Percentiles rank a stretch among this genome's conserved stretches.
Evolutionary conservation across 1,140 invertebrate species (phyloP).

Genomic region (Reticulitermes speratus): DNA sequence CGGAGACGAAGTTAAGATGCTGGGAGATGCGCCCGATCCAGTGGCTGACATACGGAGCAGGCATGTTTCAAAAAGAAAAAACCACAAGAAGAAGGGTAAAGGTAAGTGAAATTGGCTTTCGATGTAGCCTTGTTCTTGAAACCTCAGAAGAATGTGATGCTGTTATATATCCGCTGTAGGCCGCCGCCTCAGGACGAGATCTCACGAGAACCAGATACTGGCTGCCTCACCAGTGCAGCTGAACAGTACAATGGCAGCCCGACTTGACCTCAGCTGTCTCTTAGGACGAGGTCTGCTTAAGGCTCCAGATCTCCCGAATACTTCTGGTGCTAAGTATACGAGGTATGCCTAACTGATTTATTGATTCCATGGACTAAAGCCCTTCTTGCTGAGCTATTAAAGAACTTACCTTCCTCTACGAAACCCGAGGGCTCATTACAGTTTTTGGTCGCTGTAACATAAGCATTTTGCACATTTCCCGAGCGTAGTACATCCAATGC

Average conservation of each 20-base stretch:
- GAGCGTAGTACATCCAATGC: no score
- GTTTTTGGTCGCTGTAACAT: not conserved
- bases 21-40: not conserved
- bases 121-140: not conserved
- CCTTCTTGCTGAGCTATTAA: not conserved
- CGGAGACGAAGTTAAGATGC: not conserved
- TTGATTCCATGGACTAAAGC: not conserved
- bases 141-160: not conserved
- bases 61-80: not conserved
- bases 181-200: not conserved
- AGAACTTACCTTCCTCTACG: not conserved
- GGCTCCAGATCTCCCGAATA: not conserved
- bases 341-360: not conserved
- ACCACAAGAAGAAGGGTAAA: not conserved
- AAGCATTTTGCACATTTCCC: no score
- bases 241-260: not conserved
- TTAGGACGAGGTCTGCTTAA: conserved; percentile 19
- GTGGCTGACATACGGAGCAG: not conserved
- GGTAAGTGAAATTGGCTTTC: not conserved
- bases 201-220: conserved; percentile 12
- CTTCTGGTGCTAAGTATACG: not conserved
- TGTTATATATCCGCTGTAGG: not conserved
- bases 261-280: conserved; percentile 23
- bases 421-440: not conserved
- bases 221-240: not conserved